Base-by-base conservation (phyloP, 2,797 vertebrate species). In the Xenentodon cancila region DNA sequence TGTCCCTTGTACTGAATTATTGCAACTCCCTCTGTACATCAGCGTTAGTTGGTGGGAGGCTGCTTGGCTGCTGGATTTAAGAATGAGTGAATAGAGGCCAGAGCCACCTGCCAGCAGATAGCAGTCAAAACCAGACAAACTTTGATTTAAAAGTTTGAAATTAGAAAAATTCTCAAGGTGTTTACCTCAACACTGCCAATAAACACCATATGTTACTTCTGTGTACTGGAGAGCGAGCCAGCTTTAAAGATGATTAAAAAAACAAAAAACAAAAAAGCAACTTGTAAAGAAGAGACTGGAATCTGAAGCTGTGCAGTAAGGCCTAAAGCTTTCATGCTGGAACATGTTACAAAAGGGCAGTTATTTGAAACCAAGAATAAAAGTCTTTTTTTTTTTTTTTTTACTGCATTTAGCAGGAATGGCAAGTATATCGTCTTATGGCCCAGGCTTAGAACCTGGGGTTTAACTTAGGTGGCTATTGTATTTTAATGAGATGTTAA, bases 171-270 rank as follows among this genome's bases (percentile, higher is more conserved):
- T 65, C 57, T 75, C 45, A 64, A 78, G 51, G 59, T 55, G 63
- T 74, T 71, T 70, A 69, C 63, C 70, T 72, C 51, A 60, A 73
- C 72, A 59, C 59, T 78, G 68, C 63, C 76, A 77, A 73, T 49
- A 86, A 81, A 86, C 81, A 79, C 77, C 81, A 80, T 88, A 79
- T 89, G 82, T 59, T 71, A 34, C 15, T 68, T 65, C 25, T 27
- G 22, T 18, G 47, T 34, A 56, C 51, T 69, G 66, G 61, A 46
- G 43, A 65, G 8, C 60, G 45, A 61, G 15, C 59, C 16, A 21
- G 11, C 60, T 32, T 63, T 63, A 63, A 65, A 49, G 58, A 56
- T 69, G 27, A 56, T 27, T 50, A 3, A 7, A 16, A 25, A 30
- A 43, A 27, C 30, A 34, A 27, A 37, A 69, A 43, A 56, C 49